Base-by-base conservation (phyloP, 2,113 vertebrate genomes). In the Aviceda subcristata region DNA sequence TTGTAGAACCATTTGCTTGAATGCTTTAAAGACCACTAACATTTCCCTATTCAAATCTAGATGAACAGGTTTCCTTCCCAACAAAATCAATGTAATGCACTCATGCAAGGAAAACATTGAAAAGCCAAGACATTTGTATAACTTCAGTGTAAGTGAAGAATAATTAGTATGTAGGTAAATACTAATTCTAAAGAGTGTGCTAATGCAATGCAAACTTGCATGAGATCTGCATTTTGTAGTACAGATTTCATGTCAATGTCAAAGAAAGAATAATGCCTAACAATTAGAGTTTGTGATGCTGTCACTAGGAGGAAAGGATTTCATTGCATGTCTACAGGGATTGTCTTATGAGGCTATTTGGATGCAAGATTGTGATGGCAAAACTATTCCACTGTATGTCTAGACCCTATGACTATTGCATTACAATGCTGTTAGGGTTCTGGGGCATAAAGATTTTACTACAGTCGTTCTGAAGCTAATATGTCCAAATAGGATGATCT, bases 291-390 rank as follows among this genome's bases (percentile, higher is more conserved):
- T 96, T 95, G 92, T 86, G 88, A 96, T 86, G 84, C 94, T 96
- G 94, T 86, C 81, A 92, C 84, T 53, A 69, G 38, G 89, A 94
- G 78, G 72, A 94, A 92, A 94, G 82, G 72, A 86, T 97, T 97
- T 96, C 94, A 96, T 88, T 94, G 93, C 88, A 50, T 41, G 92
- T 96, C 94, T 95, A 88, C 66, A 95, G 96, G 93, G 96, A 97
- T 94, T 75, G 62, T 86, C 88, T 96, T 96, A 94, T 97, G 83
- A 97, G 83, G 96, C 95, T 94, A 95, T 97, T 97, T 97, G 94
- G 86, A 95, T 96, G 93, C 88, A 89, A 85, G 92, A 96, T 76
- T 76, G 86, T 94, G 86, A 91, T 96, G 96, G 72, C 66, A 94
- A 97, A 96, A 96, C 90, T 66, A 81, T 95, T 96, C 91, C 82